These are phyloP conservation scores for Myiopsitta monachus DNA, from an alignment of 2,113 vertebrate genomes.

Conservation along the genomic window DNA sequence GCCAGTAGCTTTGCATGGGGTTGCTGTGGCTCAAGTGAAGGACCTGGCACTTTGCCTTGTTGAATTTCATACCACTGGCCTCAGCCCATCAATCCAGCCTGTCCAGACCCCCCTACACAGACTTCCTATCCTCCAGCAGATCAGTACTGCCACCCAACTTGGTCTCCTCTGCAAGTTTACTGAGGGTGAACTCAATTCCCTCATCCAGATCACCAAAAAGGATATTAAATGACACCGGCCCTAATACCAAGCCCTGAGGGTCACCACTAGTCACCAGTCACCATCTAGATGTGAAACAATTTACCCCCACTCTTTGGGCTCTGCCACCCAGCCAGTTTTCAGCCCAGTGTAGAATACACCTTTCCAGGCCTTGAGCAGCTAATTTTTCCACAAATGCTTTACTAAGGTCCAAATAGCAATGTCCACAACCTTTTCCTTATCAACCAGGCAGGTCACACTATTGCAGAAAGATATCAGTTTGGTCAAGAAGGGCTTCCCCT, in stretches of 20 bases:
- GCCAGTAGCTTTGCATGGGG: too few relatives aligned
- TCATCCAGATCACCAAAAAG: neutral
- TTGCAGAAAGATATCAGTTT: neutral
- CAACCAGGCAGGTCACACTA: neutral
- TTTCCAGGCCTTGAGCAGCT: neutral
- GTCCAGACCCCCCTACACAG: neutral
- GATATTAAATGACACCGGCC: neutral
- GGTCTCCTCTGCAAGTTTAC: neutral
- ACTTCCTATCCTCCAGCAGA: neutral
- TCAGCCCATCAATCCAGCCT: too few relatives aligned
- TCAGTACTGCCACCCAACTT: neutral
- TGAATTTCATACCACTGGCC: too few relatives aligned
- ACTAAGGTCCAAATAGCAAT: neutral
- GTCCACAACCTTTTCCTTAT: neutral
- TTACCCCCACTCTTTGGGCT: neutral
- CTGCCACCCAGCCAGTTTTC: neutral
- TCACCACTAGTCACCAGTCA: neutral
- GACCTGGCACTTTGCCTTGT: too few relatives aligned
- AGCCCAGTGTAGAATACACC: neutral
- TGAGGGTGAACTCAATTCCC: neutral
- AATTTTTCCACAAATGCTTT: neutral
- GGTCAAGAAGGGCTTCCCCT: neutral
- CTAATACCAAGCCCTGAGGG: neutral
- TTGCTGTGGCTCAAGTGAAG: too few relatives aligned
- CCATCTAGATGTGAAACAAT: neutral